Conservation (phyloP, 2,113 vertebrate species). For the Erythrocercus mccallii region DNA sequence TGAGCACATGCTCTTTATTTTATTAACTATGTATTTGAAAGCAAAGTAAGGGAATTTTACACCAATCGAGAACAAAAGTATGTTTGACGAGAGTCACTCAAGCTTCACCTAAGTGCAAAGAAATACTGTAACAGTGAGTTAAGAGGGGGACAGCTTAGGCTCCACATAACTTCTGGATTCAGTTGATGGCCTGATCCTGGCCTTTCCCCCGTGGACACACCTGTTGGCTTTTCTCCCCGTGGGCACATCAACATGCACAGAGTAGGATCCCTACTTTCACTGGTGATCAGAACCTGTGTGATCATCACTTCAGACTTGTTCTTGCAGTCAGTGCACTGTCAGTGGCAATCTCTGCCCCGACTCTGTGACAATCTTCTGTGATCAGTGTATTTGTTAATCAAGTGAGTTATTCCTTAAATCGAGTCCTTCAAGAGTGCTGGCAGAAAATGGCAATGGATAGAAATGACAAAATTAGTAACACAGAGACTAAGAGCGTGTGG, state of each 20-base stretch:
- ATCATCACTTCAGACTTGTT: neutral
- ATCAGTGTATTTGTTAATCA: neutral
- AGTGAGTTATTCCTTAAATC: neutral
- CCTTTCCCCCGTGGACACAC: accelerated
- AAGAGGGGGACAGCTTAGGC: neutral
- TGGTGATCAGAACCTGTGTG: neutral
- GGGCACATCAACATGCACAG: too few species aligned
- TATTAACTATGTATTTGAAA: neutral
- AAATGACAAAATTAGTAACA: neutral
- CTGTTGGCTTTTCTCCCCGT: neutral
- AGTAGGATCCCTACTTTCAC: neutral
- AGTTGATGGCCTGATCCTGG: neutral
- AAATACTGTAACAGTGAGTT: neutral
- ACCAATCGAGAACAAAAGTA: neutral
- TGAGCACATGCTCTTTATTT: neutral
- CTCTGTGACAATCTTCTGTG: neutral
- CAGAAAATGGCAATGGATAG: neutral
- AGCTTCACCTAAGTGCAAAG: neutral
- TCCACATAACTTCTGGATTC: neutral
- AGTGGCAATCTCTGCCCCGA: neutral
- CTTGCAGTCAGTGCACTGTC: neutral
- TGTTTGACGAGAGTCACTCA: neutral
- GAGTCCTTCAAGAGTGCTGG: neutral
- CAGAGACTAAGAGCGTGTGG: neutral
- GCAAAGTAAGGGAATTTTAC: neutral